Conservation (phyloP, 2,888 invertebrate genomes). For the Parthenolecanium corni region DNA sequence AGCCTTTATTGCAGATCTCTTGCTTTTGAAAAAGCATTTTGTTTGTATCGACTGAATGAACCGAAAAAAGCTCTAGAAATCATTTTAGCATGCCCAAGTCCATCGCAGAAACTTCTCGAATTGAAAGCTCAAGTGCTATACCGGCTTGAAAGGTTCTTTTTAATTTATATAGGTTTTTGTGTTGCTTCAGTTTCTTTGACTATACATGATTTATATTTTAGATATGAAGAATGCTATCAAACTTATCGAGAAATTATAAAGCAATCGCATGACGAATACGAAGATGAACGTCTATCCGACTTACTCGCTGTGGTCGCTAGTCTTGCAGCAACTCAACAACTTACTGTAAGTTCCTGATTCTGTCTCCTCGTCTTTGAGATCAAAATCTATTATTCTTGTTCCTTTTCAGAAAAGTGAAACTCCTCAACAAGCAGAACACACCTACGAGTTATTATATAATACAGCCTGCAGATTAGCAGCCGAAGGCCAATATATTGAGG, state of each 20-base stretch:
- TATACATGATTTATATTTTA: constrained; percentile 24
- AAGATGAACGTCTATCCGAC: constrained; percentile 89
- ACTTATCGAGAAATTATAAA: constrained; percentile 83
- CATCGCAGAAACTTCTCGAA: constrained; percentile 62
- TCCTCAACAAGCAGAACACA: constrained; percentile 50
- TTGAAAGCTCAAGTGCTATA: constrained; percentile 80
- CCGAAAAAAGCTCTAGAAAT: constrained; percentile 72
- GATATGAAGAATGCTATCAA: constrained; percentile 71
- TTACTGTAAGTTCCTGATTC: constrained; percentile 50
- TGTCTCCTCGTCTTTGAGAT: too few relatives aligned
- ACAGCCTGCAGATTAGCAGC: constrained; percentile 71
- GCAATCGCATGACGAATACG: constrained; percentile 84
- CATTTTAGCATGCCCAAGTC: constrained; percentile 50
- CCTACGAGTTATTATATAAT: constrained; percentile 89
- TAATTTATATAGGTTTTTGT: constrained; percentile 6
- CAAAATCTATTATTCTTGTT: background rate
- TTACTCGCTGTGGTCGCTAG: constrained; percentile 83
- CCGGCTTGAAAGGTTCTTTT: constrained; percentile 52
- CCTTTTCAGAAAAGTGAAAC: constrained; percentile 42
- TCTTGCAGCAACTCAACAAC: constrained; percentile 46
- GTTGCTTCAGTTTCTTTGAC: too few relatives aligned
- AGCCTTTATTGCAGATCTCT: constrained; percentile 46
- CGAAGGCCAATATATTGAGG: constrained; percentile 57
- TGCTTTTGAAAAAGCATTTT: constrained; percentile 86
- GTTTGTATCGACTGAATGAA: constrained; percentile 84